Percentiles rank a stretch among this genome's conserved stretches.
These are phyloP conservation scores for Adoxophyes honmai DNA, from an alignment of 1,140 invertebrate genomes.

Conservation along the genomic window DNA sequence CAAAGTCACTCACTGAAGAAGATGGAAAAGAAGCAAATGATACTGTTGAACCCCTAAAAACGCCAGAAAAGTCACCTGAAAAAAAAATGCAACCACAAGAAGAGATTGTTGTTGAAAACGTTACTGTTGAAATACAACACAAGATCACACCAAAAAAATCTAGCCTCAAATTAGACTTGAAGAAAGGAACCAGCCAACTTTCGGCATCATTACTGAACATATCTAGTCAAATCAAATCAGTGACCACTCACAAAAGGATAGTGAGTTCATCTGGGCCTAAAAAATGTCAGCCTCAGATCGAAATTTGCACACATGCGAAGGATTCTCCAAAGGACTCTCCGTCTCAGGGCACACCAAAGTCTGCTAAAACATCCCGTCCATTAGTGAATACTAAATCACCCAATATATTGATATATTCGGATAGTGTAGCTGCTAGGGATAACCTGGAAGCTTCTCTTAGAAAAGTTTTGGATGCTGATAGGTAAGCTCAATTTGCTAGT, in stretches of 20 bases:
- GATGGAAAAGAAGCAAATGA: conserved; percentile 35
- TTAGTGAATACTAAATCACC: conserved; percentile 83
- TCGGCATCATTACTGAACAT: conserved; percentile 67
- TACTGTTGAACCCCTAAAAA: conserved; percentile 23
- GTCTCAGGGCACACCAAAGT: conserved; percentile 52
- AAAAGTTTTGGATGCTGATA: conserved; percentile 83
- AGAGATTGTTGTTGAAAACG: conserved; percentile 59
- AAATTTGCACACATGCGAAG: conserved; percentile 31
- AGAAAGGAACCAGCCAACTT: conserved; percentile 59
- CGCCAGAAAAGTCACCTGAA: conserved; percentile 28
- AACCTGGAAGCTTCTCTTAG: conserved; percentile 83
- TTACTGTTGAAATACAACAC: conserved; percentile 68
- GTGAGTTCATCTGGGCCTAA: conserved; percentile 61
- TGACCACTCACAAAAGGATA: conserved; percentile 67
- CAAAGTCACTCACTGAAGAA: conserved; percentile 46
- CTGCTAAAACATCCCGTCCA: conserved; percentile 68
- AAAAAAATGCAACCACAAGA: conserved; percentile 28
- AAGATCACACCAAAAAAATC: conserved; percentile 70
- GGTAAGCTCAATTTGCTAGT: no score
- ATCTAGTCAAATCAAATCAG: conserved; percentile 71
- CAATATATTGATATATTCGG: conserved; percentile 90
- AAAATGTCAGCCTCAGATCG: conserved; percentile 38
- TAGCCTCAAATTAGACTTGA: conserved; percentile 62
- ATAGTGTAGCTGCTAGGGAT: conserved; percentile 84
- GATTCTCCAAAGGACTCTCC: conserved; percentile 38